A percentile compares a stretch with the other conserved stretches of the same genome.
Conservation (phyloP, 2,888 invertebrate genomes). For the Ormyrus nitidulus region DNA sequence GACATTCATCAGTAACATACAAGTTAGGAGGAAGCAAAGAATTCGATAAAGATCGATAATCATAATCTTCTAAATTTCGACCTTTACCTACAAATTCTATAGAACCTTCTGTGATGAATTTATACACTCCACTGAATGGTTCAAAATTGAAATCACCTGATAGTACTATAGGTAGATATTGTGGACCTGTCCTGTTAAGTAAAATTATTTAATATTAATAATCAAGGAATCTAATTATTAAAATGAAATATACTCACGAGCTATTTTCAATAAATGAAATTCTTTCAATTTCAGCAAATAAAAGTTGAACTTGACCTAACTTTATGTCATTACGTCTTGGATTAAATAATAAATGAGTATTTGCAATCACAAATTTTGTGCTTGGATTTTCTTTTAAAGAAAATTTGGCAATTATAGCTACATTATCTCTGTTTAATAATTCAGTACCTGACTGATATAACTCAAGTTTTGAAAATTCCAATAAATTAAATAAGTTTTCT, state of each 20-base stretch:
- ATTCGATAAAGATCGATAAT: conserved; percentile 64
- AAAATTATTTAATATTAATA: conserved; percentile 20
- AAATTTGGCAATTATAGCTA: conserved; percentile 89
- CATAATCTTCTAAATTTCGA: conserved; percentile 74
- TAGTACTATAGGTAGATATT: conserved; percentile 87
- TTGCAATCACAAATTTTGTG: conserved; percentile 86
- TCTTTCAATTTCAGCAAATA: conserved; percentile 90
- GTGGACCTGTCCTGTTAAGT: conserved; percentile 66
- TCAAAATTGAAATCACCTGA: conserved; percentile 95
- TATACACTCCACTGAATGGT: conserved; percentile 84
- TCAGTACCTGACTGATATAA: conserved; percentile 80
- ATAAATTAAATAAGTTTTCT: conserved; percentile 80
- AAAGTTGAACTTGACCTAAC: conserved; percentile 89
- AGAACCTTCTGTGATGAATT: conserved; percentile 81
- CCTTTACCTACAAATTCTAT: conserved; percentile 76
- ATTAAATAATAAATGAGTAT: conserved; percentile 96
- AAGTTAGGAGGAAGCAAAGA: conserved; percentile 71
- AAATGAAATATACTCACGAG: conserved; percentile 63
- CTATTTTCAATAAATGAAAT: conserved; percentile 79
- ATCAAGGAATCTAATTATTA: conserved; percentile 18
- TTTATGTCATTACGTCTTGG: conserved; percentile 92
- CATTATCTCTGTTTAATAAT: conserved; percentile 89
- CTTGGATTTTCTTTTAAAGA: conserved; percentile 76
- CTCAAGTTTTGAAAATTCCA: conserved; percentile 84
- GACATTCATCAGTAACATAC: conserved; percentile 79